A percentile compares a stretch with the other conserved stretches of the same genome.
phyloP scores from a whole-genome alignment of 2,888 invertebrate genomes.

The Agelastica alni region DNA sequence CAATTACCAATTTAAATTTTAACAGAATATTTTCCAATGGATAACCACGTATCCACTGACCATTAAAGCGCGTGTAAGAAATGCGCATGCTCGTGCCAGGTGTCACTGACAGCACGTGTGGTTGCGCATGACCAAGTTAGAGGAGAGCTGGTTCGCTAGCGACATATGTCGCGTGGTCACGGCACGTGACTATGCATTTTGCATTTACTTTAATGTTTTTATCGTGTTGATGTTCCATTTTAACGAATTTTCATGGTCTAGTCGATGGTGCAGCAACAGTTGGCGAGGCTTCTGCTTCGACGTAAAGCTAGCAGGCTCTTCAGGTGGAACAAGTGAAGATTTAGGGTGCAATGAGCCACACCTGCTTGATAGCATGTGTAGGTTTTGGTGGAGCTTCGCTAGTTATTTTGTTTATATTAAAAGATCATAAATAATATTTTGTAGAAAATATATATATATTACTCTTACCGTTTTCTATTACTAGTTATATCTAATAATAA shows the following conservation, averaged over 20 bases:
- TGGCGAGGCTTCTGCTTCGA: constrained; percentile 20
- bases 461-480: too few relatives aligned
- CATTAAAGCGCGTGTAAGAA: constrained; percentile 9
- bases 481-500: too few relatives aligned
- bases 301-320: constrained; percentile 16
- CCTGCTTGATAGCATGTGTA: too few relatives aligned
- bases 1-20: too few relatives aligned
- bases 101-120: constrained; percentile 41
- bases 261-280: constrained; percentile 27
- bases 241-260: constrained; percentile 34
- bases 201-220: constrained; percentile 32
- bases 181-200: constrained; percentile 30
- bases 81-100: constrained; percentile 40
- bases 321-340: constrained; percentile 26
- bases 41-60: neutral
- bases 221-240: constrained; percentile 30
- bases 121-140: constrained; percentile 27
- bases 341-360: neutral
- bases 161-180: constrained; percentile 4
- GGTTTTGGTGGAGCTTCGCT: too few relatives aligned
- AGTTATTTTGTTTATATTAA: too few relatives aligned
- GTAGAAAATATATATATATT: too few relatives aligned
- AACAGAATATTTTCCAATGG: constrained; percentile 1
- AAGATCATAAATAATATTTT: too few relatives aligned
- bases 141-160: neutral